phyloP scores from a whole-genome alignment of 2,113 vertebrate genomes.

The Mungos mungo region DNA sequence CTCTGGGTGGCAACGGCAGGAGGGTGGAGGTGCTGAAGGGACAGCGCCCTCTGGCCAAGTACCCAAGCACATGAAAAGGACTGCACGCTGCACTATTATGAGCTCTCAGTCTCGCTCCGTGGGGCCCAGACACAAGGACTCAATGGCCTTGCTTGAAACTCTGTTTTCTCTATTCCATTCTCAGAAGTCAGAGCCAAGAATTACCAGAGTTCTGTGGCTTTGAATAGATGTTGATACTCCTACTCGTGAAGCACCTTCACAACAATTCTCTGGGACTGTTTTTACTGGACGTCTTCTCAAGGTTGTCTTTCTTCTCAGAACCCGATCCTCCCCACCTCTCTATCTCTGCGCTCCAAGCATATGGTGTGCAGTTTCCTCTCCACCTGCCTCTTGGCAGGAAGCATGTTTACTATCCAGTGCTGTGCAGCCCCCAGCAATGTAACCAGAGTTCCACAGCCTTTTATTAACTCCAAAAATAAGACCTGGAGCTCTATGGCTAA shows the following conservation, averaged over 20 bases:
- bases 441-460: constrained; percentile 66
- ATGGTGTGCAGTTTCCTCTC: constrained; percentile 64
- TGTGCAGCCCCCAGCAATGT: constrained; percentile 67
- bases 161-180: background rate
- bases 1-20: background rate
- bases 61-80: no score
- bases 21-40: background rate
- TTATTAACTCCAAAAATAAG: constrained; percentile 75
- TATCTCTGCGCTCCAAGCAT: constrained; percentile 64
- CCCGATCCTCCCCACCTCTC: background rate
- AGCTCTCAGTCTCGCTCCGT: accelerated
- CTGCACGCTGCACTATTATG: accelerated
- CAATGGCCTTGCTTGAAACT: background rate
- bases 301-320: constrained; percentile 48
- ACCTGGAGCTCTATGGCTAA: background rate
- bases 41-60: background rate
- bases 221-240: background rate
- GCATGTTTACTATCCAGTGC: constrained; percentile 52
- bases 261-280: background rate
- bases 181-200: background rate
- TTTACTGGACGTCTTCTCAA: background rate
- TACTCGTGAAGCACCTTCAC: background rate
- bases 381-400: constrained; percentile 64
- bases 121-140: background rate
- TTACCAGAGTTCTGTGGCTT: background rate